Percentiles rank a stretch among this genome's conserved stretches.
Evolutionary conservation across 2,113 vertebrate genomes (phyloP).

Genomic region (Halichoerus grypus): DNA sequence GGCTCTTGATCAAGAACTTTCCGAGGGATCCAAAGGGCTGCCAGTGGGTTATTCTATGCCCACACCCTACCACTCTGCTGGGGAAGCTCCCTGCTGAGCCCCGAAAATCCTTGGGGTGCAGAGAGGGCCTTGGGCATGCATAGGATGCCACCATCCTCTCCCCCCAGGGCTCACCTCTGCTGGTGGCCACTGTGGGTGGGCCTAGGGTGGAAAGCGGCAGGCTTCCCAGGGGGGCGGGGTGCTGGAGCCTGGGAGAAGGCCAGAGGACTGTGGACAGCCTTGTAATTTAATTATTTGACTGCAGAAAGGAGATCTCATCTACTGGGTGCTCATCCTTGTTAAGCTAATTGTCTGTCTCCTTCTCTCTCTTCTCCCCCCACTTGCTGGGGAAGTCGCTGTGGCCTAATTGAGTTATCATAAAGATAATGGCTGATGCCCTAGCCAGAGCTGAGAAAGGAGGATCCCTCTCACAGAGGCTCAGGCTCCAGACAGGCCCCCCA

Average conservation of each 20-base stretch:
- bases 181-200: neutral
- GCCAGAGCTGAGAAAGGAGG: slow-evolving; percentile 79
- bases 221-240: neutral
- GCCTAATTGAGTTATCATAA: slow-evolving; percentile 88
- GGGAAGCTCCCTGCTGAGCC: neutral
- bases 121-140: neutral
- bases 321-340: slow-evolving; percentile 86
- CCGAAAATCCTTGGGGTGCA: neutral
- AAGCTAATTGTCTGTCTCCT: slow-evolving; percentile 89
- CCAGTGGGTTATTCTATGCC: neutral
- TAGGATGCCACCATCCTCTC: neutral
- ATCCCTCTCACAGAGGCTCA: slow-evolving; percentile 62
- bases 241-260: slow-evolving; percentile 66
- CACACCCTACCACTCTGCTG: neutral
- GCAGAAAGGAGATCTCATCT: slow-evolving; percentile 84
- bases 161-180: neutral
- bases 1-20: neutral
- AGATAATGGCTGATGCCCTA: slow-evolving; percentile 85
- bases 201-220: neutral
- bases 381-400: slow-evolving; percentile 81
- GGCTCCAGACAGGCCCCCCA: slow-evolving; percentile 61
- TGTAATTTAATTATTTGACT: slow-evolving; percentile 86
- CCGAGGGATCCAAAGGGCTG: neutral
- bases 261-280: slow-evolving; percentile 80
- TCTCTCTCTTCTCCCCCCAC: slow-evolving; percentile 79